These are phyloP conservation scores for Boulengeromyrus knoepffleri DNA, from an alignment of 2,113 vertebrate species.

Conservation along the genomic window DNA sequence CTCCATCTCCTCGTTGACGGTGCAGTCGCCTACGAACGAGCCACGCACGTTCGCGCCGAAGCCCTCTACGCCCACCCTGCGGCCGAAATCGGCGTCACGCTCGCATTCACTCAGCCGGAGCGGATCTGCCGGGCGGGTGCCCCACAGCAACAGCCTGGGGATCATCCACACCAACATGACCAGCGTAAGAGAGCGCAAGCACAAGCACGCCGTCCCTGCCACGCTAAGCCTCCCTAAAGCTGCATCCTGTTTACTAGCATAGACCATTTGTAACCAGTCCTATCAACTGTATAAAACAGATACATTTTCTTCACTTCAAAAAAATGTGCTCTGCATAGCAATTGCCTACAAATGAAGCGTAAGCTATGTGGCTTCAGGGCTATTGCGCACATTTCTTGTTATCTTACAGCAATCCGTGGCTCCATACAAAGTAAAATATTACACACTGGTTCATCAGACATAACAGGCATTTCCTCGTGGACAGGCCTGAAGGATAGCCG, in stretches of 20 bases:
- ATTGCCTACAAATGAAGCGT: not conserved
- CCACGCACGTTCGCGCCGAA: constrained; percentile 63
- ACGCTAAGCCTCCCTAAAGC: not conserved
- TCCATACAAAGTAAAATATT: constrained; percentile 5
- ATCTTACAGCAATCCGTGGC: not conserved
- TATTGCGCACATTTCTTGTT: constrained; percentile 1
- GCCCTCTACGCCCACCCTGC: constrained; percentile 53
- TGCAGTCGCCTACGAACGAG: constrained; percentile 64
- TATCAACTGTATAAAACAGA: not conserved
- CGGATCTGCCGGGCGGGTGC: constrained; percentile 63
- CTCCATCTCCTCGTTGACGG: constrained; percentile 75
- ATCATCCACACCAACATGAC: constrained; percentile 69
- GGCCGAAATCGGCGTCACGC: constrained; percentile 65
- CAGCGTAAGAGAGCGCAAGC: constrained; percentile 52
- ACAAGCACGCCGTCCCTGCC: not conserved
- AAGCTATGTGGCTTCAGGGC: constrained; percentile 3
- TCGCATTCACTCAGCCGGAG: constrained; percentile 87
- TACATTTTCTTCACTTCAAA: not conserved
- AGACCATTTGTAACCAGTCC: not conserved
- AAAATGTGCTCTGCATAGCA: constrained; percentile 8
- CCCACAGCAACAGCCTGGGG: constrained; percentile 66
- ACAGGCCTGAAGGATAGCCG: constrained; percentile 5
- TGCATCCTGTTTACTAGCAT: not conserved
- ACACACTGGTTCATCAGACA: constrained; percentile 13
- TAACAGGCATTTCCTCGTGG: constrained; percentile 6